A percentile compares a stretch with the other conserved stretches of the same genome.
Evolutionary conservation across 2,888 invertebrate species (phyloP).

Genomic region (Muscina levida): DNA sequence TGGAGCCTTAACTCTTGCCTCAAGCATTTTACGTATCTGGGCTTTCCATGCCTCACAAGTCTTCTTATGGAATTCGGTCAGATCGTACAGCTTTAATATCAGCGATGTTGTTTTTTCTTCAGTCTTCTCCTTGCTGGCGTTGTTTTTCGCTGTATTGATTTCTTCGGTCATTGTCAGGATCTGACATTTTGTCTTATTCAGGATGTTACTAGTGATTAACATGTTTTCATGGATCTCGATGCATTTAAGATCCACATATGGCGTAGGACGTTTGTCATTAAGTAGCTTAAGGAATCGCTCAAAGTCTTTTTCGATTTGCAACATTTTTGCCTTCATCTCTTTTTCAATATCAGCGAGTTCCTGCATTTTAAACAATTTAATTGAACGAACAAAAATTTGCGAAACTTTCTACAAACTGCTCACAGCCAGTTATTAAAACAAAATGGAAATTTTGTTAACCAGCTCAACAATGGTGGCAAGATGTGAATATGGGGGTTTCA

Average conservation of each 20-base stretch:
- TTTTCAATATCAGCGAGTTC: not conserved
- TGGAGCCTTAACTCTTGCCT: not conserved
- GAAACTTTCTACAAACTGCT: too few relatives aligned
- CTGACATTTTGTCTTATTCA: not conserved
- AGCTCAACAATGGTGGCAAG: too few relatives aligned
- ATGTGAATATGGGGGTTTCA: too few relatives aligned
- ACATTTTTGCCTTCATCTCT: not conserved
- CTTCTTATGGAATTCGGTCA: not conserved
- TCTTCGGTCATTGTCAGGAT: not conserved
- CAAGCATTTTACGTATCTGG: not conserved
- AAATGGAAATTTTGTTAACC: too few relatives aligned
- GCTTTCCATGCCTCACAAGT: not conserved
- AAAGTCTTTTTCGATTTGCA: not conserved
- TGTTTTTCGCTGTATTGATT: not conserved
- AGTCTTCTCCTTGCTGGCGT: not conserved
- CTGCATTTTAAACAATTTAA: not conserved
- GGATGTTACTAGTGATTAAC: not conserved
- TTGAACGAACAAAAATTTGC: too few relatives aligned
- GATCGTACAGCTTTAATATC: not conserved
- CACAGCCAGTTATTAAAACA: too few relatives aligned
- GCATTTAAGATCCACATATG: not conserved
- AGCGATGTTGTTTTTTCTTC: not conserved
- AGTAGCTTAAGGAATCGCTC: not conserved
- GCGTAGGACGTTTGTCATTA: not conserved
- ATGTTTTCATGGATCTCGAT: not conserved